phyloP scores from a whole-genome alignment of 2,797 vertebrate genomes.

The Cygnus olor region DNA sequence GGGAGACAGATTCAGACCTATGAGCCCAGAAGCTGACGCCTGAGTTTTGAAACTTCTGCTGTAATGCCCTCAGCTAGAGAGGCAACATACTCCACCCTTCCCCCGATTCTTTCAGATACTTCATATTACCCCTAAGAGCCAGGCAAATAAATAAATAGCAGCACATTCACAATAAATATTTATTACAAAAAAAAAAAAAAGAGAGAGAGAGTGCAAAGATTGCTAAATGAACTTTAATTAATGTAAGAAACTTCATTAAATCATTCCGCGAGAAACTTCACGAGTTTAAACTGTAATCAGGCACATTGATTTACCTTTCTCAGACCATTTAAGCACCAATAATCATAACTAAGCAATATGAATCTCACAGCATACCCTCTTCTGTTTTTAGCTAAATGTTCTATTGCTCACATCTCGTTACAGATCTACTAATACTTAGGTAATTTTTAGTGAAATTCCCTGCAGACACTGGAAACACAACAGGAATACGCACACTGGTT shows the following conservation, averaged over 20 bases:
- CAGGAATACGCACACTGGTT: background rate
- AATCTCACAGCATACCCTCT: background rate
- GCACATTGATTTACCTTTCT: background rate
- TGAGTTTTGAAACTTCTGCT: background rate
- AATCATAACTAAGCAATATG: background rate
- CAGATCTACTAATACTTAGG: background rate
- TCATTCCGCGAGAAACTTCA: background rate
- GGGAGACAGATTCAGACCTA: background rate
- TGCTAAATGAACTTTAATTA: background rate
- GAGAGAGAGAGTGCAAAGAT: background rate
- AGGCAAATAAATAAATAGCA: background rate
- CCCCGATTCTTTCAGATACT: background rate
- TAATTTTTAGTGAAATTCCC: background rate
- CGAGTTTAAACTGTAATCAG: background rate
- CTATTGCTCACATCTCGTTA: background rate
- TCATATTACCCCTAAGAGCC: background rate
- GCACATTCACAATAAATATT: background rate
- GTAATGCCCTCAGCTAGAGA: background rate
- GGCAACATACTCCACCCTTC: background rate
- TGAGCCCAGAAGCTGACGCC: background rate
- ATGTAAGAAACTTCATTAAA: background rate
- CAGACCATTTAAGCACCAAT: constrained; percentile 4
- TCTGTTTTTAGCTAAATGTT: background rate
- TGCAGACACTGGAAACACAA: constrained; percentile 16
- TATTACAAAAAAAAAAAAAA: background rate